A percentile compares a stretch with the other conserved stretches of the same genome.
phyloP scores from a whole-genome alignment of 2,888 invertebrate genomes.

The Tipula confusa region DNA sequence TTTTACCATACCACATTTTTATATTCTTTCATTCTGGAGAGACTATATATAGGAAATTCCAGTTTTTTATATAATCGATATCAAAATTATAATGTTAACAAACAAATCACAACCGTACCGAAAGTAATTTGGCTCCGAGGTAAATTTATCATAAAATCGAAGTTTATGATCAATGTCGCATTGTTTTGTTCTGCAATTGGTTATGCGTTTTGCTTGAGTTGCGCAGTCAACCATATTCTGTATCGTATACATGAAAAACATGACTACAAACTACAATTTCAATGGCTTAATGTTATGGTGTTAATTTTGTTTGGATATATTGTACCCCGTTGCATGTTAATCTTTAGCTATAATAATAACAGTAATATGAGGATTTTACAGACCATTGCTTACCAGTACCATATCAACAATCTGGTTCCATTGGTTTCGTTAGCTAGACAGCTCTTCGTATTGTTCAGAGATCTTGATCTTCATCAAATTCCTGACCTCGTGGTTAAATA shows the following conservation, averaged over 20 bases:
- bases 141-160: not conserved
- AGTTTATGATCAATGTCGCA: not conserved
- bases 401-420: no score
- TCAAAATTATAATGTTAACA: not conserved
- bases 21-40: not conserved
- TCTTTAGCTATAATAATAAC: no score
- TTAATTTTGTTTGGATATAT: no score
- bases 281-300: no score
- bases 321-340: no score
- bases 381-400: no score
- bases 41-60: not conserved
- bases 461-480: no score
- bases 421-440: no score
- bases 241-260: not conserved
- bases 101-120: not conserved
- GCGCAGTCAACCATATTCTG: not conserved
- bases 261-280: no score
- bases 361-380: no score
- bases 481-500: no score
- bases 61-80: slow-evolving; percentile 5
- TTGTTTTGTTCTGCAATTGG: not conserved
- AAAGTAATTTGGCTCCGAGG: not conserved
- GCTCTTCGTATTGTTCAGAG: no score
- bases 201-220: not conserved
- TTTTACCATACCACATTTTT: not conserved